Evolutionary conservation across 1,140 invertebrate species (phyloP).

Genomic region (Leptopilina boulardi): DNA sequence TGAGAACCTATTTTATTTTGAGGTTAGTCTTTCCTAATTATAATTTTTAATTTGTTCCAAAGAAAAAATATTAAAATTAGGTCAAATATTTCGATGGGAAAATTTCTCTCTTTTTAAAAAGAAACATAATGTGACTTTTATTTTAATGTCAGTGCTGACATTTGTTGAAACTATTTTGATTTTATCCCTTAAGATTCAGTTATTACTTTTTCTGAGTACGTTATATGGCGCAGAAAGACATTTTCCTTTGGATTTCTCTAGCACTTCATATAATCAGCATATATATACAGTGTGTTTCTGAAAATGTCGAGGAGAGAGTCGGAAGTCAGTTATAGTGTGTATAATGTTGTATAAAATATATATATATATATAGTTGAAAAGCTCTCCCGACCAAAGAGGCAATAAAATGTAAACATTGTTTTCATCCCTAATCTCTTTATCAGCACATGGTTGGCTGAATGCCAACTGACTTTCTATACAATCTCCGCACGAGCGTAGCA

Average conservation of each 20-base stretch:
- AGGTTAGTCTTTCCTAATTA: too few species aligned
- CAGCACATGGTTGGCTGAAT: conserved; percentile 63
- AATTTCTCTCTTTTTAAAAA: too few species aligned
- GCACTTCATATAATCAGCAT: conserved; percentile 2
- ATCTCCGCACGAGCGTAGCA: conserved; percentile 10
- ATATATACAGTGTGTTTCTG: neutral
- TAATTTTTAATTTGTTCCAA: too few species aligned
- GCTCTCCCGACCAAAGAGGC: conserved; percentile 33
- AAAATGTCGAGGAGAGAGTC: neutral
- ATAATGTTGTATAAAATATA: too few species aligned
- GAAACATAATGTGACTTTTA: too few species aligned
- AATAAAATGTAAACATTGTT: conserved; percentile 65
- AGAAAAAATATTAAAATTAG: too few species aligned
- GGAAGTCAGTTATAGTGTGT: neutral
- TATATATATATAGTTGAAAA: neutral
- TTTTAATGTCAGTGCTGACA: neutral
- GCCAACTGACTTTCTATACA: conserved; percentile 57
- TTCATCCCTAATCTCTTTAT: conserved; percentile 69
- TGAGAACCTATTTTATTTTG: too few species aligned
- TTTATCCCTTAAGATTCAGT: neutral
- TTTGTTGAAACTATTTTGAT: neutral
- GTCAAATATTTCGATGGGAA: too few species aligned
- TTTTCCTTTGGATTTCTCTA: neutral
- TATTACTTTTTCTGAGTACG: neutral
- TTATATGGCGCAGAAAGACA: neutral